Conservation (phyloP, 2,113 vertebrate genomes). For the Phalacrocorax pelagicus region DNA sequence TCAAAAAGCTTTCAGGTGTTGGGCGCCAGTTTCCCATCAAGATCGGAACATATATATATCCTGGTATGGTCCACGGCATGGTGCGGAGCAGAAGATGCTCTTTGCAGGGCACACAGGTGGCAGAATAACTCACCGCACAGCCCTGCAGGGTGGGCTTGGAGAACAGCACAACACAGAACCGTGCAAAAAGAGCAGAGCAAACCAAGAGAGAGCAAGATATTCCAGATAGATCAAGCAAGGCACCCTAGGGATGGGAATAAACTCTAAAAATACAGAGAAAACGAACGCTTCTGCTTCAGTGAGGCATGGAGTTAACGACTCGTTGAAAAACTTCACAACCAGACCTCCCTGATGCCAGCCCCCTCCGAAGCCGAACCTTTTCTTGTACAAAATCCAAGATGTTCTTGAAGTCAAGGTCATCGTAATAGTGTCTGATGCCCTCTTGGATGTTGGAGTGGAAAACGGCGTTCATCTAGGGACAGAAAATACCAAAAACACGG, state of each 20-base stretch:
- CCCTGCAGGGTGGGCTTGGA: rapidly evolving
- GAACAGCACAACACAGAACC: neutral
- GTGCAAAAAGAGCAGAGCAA: neutral
- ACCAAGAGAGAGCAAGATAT: neutral
- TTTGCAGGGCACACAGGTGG: neutral
- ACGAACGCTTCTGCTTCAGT: rapidly evolving
- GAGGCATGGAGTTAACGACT: too few species aligned
- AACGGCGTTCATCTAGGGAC: constrained; percentile 76
- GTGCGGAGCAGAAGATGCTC: neutral
- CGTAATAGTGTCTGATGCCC: constrained; percentile 90
- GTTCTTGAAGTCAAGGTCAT: constrained; percentile 93
- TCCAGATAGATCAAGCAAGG: neutral
- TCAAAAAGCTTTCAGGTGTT: neutral
- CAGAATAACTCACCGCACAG: neutral
- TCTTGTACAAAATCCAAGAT: constrained; percentile 90
- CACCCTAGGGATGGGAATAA: neutral
- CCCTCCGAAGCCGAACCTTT: constrained; percentile 71
- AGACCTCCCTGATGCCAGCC: neutral
- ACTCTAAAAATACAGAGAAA: neutral
- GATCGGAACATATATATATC: neutral
- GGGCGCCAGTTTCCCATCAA: neutral
- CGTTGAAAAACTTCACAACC: neutral
- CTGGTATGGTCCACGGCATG: rapidly evolving
- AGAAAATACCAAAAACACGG: rapidly evolving
- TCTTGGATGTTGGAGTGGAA: constrained; percentile 87